Evolutionary conservation across 2,113 vertebrate genomes (phyloP).

Genomic region (Solea senegalensis): DNA sequence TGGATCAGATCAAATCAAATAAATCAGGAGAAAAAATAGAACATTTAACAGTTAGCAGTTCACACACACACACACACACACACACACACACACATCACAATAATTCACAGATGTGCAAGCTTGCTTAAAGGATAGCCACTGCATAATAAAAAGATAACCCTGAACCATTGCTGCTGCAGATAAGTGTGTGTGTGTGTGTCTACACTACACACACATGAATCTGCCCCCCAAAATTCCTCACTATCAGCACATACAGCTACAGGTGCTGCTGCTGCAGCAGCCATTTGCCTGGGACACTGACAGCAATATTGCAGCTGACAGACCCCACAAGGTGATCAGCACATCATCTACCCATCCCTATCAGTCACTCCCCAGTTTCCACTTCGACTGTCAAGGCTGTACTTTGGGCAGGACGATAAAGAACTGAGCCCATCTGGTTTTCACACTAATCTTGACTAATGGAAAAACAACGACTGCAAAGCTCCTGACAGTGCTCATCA

Average conservation of each 20-base stretch:
- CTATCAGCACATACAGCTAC: slow-evolving; percentile 22
- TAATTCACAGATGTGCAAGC: too few species aligned
- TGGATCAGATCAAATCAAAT: too few species aligned
- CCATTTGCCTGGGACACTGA: slow-evolving; percentile 52
- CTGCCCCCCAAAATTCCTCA: slow-evolving; percentile 44
- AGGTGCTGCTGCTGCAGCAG: slow-evolving; percentile 37
- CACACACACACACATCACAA: too few species aligned
- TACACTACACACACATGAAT: background rate
- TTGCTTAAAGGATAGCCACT: too few species aligned
- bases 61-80: too few species aligned
- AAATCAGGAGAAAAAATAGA: too few species aligned
- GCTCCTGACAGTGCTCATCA: slow-evolving; percentile 19
- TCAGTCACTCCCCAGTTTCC: slow-evolving; percentile 59
- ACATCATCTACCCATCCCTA: slow-evolving; percentile 55
- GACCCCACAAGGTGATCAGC: slow-evolving; percentile 67
- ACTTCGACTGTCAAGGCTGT: slow-evolving; percentile 15
- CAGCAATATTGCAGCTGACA: slow-evolving; percentile 71
- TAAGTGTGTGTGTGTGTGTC: slow-evolving; percentile 6
- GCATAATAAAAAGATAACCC: too few species aligned
- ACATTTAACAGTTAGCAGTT: too few species aligned
- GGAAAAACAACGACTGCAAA: slow-evolving; percentile 33
- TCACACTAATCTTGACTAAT: slow-evolving; percentile 60
- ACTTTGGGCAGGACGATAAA: slow-evolving; percentile 18
- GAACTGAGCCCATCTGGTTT: slow-evolving; percentile 57
- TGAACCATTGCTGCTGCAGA: background rate